A percentile compares a stretch with the other conserved stretches of the same genome.
Evolutionary conservation across 2,113 vertebrate species (phyloP).

Genomic region (Eurystomus gularis): DNA sequence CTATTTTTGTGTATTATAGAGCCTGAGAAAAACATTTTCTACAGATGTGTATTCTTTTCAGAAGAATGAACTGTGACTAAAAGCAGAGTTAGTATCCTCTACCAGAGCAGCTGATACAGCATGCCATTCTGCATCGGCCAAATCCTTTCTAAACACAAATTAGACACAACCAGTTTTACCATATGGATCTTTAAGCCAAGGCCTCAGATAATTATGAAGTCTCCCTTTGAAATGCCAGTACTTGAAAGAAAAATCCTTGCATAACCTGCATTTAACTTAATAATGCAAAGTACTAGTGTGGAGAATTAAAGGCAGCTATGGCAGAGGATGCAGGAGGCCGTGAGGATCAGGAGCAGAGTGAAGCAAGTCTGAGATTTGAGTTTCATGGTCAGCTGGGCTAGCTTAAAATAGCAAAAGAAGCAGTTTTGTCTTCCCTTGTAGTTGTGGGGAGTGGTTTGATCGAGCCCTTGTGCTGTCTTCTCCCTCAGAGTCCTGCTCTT

Average conservation of each 20-base stretch:
- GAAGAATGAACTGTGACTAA: not conserved
- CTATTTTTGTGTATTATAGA: not conserved
- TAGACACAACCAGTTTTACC: not conserved
- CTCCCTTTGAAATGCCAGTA: not conserved
- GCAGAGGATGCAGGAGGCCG: not conserved
- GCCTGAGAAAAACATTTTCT: not conserved
- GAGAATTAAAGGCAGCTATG: not conserved
- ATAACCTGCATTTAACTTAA: not conserved
- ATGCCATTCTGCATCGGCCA: not conserved
- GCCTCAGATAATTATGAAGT: not conserved
- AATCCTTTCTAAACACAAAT: slow-evolving; percentile 3
- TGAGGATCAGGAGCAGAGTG: not conserved
- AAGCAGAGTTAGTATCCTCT: not conserved
- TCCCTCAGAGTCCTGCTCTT: not conserved
- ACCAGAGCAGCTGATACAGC: not conserved
- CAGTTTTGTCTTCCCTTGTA: not conserved
- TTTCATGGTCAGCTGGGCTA: not conserved
- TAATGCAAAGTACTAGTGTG: not conserved
- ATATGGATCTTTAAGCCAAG: not conserved
- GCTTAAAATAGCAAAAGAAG: not conserved
- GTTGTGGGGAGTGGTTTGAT: not conserved
- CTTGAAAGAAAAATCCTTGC: not conserved
- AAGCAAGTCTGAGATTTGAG: not conserved
- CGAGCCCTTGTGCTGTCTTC: not conserved
- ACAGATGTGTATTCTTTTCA: not conserved